These are phyloP conservation scores for Epicampocera succincta DNA, from an alignment of 2,888 invertebrate genomes.

Conservation along the genomic window DNA sequence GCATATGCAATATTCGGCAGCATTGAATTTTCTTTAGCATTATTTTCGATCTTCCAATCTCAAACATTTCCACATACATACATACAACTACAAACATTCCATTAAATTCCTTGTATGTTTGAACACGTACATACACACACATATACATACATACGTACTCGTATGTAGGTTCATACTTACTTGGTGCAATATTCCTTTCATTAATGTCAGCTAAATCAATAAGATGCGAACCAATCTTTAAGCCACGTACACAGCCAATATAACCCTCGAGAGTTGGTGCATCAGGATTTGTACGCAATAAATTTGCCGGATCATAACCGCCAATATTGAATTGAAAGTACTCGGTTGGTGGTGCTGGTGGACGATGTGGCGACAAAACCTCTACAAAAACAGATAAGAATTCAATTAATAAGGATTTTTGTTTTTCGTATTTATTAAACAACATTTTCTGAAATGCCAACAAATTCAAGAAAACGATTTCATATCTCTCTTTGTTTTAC, in stretches of 20 bases:
- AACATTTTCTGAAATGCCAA: neutral
- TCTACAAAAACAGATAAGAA: constrained; percentile 83
- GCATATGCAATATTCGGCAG: constrained; percentile 1
- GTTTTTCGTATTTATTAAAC: too few relatives aligned
- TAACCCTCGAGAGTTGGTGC: constrained; percentile 86
- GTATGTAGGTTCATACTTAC: constrained; percentile 80
- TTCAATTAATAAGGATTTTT: constrained; percentile 31
- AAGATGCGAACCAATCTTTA: constrained; percentile 91
- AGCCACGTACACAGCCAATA: constrained; percentile 92
- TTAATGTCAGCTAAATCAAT: constrained; percentile 90
- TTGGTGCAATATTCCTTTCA: constrained; percentile 86
- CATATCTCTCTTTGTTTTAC: too few relatives aligned
- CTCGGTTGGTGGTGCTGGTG: constrained; percentile 93
- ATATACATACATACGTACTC: too few relatives aligned
- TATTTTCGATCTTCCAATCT: constrained; percentile 24
- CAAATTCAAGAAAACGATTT: too few relatives aligned
- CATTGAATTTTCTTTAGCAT: constrained; percentile 44
- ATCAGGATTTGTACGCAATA: constrained; percentile 84
- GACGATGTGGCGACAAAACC: constrained; percentile 92
- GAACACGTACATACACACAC: too few relatives aligned
- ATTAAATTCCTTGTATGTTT: too few relatives aligned
- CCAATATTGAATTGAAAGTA: constrained; percentile 95
- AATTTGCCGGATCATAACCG: constrained; percentile 90
- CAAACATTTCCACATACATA: neutral
- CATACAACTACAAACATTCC: too few relatives aligned